These are phyloP conservation scores for Cactoblastis cactorum DNA, from an alignment of 2,888 invertebrate species.

Conservation along the genomic window DNA sequence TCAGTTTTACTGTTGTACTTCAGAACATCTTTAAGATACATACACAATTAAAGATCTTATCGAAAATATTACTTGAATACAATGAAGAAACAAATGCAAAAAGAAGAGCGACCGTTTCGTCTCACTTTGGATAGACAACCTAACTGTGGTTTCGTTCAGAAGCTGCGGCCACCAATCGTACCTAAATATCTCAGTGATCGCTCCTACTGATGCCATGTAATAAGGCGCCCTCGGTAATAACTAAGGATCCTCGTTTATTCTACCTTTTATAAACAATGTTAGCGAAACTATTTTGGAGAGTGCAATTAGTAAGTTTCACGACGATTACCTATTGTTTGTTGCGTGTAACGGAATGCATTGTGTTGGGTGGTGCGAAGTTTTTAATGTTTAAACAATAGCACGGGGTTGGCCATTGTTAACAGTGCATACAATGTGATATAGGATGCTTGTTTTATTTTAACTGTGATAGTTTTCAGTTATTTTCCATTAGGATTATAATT, in stretches of 20 bases:
- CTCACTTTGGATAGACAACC: too few species aligned
- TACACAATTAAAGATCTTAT: too few species aligned
- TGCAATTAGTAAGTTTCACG: constrained; percentile 46
- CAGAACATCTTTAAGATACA: too few species aligned
- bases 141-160: too few species aligned
- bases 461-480: constrained; percentile 5
- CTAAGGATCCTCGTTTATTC: constrained; percentile 48
- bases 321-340: constrained; percentile 9
- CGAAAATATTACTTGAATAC: too few species aligned
- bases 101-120: too few species aligned
- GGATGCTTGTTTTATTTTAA: not conserved
- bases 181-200: not conserved
- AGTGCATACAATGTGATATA: constrained; percentile 7
- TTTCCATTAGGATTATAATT: not conserved
- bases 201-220: constrained; percentile 55
- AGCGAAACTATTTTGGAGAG: constrained; percentile 45
- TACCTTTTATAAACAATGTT: constrained; percentile 62
- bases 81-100: too few species aligned
- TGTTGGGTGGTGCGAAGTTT: constrained; percentile 10
- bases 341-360: constrained; percentile 9
- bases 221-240: constrained; percentile 59
- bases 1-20: too few species aligned
- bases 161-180: not conserved
- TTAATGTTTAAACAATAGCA: constrained; percentile 7
- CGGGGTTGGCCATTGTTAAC: constrained; percentile 9